These are phyloP conservation scores for Malachius bipustulatus DNA, from an alignment of 2,888 invertebrate species.

Conservation along the genomic window DNA sequence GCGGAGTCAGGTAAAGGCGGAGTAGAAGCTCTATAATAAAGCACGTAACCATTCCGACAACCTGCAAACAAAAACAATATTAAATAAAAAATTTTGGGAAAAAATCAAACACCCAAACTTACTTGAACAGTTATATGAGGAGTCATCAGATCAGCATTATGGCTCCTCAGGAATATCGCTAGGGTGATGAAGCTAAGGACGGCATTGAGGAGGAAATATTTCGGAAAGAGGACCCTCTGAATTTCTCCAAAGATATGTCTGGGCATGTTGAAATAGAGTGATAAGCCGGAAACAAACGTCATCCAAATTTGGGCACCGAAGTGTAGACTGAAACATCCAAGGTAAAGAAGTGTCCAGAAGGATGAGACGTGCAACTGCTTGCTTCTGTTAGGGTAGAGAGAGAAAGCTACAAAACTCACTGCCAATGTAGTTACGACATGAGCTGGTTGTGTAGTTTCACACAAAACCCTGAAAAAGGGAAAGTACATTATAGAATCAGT, in stretches of 20 bases:
- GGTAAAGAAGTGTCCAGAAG: constrained; percentile 53
- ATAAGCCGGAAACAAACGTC: constrained; percentile 81
- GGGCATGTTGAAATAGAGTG: constrained; percentile 74
- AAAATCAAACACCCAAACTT: constrained; percentile 14
- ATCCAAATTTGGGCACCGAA: constrained; percentile 87
- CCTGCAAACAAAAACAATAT: constrained; percentile 41
- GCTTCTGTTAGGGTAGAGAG: constrained; percentile 35
- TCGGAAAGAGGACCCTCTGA: constrained; percentile 76
- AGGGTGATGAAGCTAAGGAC: constrained; percentile 60
- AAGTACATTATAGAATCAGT: too few species aligned
- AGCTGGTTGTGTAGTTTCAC: constrained; percentile 64
- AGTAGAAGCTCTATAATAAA: constrained; percentile 64
- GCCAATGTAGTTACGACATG: constrained; percentile 60
- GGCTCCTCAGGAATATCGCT: constrained; percentile 55
- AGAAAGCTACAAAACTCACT: constrained; percentile 42
- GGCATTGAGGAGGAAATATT: constrained; percentile 72
- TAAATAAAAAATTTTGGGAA: background rate
- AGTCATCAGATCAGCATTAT: constrained; percentile 40
- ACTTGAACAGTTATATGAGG: constrained; percentile 44
- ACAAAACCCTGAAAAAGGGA: constrained; percentile 51
- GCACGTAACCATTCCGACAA: constrained; percentile 49
- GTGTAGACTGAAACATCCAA: constrained; percentile 67
- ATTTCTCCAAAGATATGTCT: constrained; percentile 80
- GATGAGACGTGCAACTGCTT: constrained; percentile 31
- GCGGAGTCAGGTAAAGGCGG: constrained; percentile 63